Percentiles rank a stretch among this genome's conserved stretches.
These are phyloP conservation scores for Dryobotodes eremita DNA, from an alignment of 2,888 invertebrate species.

Conservation along the genomic window DNA sequence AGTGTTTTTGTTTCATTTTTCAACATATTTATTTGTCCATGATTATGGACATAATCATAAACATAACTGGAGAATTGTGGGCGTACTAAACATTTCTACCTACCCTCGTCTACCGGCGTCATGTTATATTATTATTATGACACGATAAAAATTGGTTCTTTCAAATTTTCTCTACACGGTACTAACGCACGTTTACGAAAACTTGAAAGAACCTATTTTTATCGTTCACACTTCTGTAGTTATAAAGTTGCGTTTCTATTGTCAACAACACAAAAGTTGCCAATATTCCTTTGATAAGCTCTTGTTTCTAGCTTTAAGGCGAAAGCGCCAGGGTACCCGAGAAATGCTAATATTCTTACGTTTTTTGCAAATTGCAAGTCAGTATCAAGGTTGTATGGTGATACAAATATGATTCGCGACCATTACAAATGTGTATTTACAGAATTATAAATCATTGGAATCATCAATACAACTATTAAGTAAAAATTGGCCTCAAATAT, in stretches of 20 bases:
- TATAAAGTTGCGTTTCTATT: neutral
- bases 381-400: neutral
- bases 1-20: slow-evolving; percentile 66
- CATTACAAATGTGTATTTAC: neutral
- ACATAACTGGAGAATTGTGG: neutral
- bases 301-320: neutral
- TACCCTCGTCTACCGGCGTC: neutral
- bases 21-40: neutral
- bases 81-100: neutral
- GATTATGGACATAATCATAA: neutral
- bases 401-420: neutral
- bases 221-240: neutral
- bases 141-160: neutral
- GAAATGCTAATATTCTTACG: neutral
- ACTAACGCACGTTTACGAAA: neutral
- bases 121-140: neutral
- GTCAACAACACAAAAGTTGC: neutral
- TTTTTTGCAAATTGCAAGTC: neutral
- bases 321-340: neutral
- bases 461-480: neutral
- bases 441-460: neutral
- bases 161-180: neutral
- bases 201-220: too few species aligned
- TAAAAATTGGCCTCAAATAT: too few species aligned
- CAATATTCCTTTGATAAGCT: neutral